Evolutionary conservation across 2,797 vertebrate species (phyloP), one percentile per base, ranked within the genome.

Genomic region (Benthosema pterotum): DNA sequence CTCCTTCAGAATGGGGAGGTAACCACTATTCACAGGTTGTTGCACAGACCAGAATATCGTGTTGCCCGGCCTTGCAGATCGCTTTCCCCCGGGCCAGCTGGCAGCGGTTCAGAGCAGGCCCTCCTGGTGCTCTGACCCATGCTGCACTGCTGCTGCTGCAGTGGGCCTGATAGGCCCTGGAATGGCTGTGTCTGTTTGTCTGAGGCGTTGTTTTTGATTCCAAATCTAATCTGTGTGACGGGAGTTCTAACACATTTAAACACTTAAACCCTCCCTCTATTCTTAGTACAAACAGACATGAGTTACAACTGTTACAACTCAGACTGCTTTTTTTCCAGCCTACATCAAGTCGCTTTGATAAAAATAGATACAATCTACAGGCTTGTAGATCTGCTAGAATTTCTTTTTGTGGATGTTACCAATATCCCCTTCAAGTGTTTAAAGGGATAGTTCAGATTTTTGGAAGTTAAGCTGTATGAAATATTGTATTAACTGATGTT

Each of bases 21-120:
- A 55, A 69, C 67, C 68, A 50, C 70, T 74, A 74, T 84, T 82
- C 80, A 78, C 69, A 60, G 65, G 67, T 72, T 61, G 46, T 57
- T 67, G 67, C 65, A 47, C 60, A 58, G 67, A 54, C 58, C 50
- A 9, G 56, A 59, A 68, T 79, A 86, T 86, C 74, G 25, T 60
- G 63, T 83, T 83, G 69, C 75, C 47, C 42, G 52, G 61, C 66
- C 61, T 57, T n/a, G 59, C 57, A 63, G 75, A 74, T 73, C 62
- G 50, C 57, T 63, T 72, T 76, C 43, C 32, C 69, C 62, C 28
- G 7, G 22, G 22, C 22, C 66, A 65, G 65, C 71, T 83, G 81
- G 71, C 77, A 69, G 45, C 52, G 28, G 50, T 71, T 75, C 47
- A 67, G 57, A 65, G 58, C 28, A 64, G 72, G 64, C 59, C 61